phyloP scores from a whole-genome alignment of 2,113 vertebrate species.

The Mirounga angustirostris region DNA sequence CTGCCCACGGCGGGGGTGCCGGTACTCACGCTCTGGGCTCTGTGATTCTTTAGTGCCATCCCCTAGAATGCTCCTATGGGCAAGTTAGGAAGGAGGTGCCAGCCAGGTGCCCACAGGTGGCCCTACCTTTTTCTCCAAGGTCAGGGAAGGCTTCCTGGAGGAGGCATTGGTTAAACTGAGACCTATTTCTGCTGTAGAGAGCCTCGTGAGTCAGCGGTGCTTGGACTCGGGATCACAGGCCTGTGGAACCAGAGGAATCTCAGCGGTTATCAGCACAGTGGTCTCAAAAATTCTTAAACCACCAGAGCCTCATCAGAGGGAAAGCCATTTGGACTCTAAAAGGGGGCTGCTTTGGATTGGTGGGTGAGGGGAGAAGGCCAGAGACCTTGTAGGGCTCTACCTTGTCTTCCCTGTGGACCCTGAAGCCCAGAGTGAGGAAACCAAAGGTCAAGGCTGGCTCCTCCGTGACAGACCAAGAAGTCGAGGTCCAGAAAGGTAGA shows the following conservation, averaged over 20 bases:
- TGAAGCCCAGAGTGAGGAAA: not conserved
- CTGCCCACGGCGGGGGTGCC: not conserved
- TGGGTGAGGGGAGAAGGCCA: not conserved
- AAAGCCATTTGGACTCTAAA: not conserved
- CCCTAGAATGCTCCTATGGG: not conserved
- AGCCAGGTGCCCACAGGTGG: too few relatives aligned
- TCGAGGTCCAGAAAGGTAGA: not conserved
- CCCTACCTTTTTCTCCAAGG: not conserved
- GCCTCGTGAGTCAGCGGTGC: not conserved
- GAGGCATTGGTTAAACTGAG: not conserved
- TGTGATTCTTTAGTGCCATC: fast-evolving
- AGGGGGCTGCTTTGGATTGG: not conserved
- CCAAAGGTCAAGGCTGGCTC: not conserved
- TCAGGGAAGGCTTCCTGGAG: not conserved
- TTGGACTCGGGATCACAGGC: not conserved
- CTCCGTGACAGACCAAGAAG: not conserved
- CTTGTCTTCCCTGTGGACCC: not conserved
- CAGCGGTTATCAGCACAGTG: not conserved
- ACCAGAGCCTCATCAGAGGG: not conserved
- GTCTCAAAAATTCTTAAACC: not conserved
- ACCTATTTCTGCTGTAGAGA: not conserved
- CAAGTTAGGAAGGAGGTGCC: not conserved
- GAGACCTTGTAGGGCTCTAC: not conserved
- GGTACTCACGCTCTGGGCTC: not conserved
- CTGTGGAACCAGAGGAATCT: not conserved